Evolutionary conservation across 2,797 vertebrate species (phyloP).

Genomic region (Phataginus tricuspis): DNA sequence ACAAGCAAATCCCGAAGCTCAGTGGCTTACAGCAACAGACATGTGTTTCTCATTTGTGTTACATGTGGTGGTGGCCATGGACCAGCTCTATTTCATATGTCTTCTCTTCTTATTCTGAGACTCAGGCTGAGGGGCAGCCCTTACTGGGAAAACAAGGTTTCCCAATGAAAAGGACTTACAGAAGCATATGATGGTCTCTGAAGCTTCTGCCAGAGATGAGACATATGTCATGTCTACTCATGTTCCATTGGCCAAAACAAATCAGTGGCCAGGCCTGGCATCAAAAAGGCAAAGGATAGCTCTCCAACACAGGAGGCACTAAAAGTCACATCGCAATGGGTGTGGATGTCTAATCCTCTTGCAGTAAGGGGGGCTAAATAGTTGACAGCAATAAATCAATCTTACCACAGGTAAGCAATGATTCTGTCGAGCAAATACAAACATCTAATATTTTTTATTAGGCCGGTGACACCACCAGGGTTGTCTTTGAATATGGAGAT

Average conservation of each 20-base stretch:
- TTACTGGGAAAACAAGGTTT: background rate
- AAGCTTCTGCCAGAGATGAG: background rate
- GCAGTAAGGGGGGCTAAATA: background rate
- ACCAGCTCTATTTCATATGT: background rate
- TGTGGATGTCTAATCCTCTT: background rate
- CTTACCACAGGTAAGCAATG: background rate
- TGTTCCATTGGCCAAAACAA: background rate
- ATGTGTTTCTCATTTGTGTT: background rate
- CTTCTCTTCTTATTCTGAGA: background rate
- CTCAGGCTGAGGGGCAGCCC: background rate
- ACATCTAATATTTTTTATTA: background rate
- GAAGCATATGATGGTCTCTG: background rate
- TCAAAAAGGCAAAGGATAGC: background rate
- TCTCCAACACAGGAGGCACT: background rate
- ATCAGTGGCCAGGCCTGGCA: background rate
- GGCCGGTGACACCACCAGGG: background rate
- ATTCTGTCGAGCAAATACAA: background rate
- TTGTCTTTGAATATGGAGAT: background rate
- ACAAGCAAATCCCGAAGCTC: background rate
- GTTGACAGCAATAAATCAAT: background rate
- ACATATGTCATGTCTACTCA: background rate
- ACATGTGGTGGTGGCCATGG: rapidly evolving
- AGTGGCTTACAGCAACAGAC: background rate
- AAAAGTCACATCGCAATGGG: background rate
- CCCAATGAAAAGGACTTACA: background rate